Percentiles rank a stretch among this genome's conserved stretches.
Evolutionary conservation across 1,140 invertebrate genomes (phyloP).

Genomic region (Papilio xuthus): DNA sequence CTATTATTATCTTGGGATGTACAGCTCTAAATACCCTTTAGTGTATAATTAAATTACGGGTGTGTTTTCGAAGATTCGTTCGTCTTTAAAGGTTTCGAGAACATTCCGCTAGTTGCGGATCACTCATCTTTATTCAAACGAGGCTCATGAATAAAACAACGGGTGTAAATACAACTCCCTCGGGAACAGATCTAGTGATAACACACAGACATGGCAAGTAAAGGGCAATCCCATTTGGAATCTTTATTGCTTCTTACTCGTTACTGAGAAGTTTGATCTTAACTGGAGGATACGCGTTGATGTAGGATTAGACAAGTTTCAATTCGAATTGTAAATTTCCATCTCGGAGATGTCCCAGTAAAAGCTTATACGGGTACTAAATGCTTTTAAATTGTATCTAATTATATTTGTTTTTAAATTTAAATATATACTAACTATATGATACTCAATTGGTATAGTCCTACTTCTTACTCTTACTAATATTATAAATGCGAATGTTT

Average conservation of each 20-base stretch:
- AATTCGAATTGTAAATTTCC: constrained; percentile 58
- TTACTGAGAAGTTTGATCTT: constrained; percentile 59
- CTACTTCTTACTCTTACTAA: too few species aligned
- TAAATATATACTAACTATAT: too few species aligned
- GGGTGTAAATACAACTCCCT: constrained; percentile 66
- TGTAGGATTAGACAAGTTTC: constrained; percentile 61
- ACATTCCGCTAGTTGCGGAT: constrained; percentile 49
- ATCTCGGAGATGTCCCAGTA: not conserved
- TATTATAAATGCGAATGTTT: too few species aligned
- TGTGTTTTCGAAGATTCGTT: constrained; percentile 29
- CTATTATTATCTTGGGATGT: not conserved
- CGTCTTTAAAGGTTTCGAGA: constrained; percentile 53
- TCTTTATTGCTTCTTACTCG: constrained; percentile 59
- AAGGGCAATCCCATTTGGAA: constrained; percentile 66
- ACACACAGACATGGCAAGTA: constrained; percentile 58
- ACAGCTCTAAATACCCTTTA: not conserved
- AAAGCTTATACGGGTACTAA: not conserved
- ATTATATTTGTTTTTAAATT: too few species aligned
- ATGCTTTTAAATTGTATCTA: too few species aligned
- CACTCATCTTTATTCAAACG: constrained; percentile 73
- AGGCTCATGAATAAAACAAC: constrained; percentile 74
- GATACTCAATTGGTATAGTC: too few species aligned
- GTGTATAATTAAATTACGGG: not conserved
- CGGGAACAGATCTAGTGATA: constrained; percentile 67
- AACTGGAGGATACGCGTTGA: constrained; percentile 63